Percentiles rank a stretch among this genome's conserved stretches.
Evolutionary conservation across 2,797 vertebrate genomes (phyloP).

Genomic region (Acrossocheilus wenchowensis): DNA sequence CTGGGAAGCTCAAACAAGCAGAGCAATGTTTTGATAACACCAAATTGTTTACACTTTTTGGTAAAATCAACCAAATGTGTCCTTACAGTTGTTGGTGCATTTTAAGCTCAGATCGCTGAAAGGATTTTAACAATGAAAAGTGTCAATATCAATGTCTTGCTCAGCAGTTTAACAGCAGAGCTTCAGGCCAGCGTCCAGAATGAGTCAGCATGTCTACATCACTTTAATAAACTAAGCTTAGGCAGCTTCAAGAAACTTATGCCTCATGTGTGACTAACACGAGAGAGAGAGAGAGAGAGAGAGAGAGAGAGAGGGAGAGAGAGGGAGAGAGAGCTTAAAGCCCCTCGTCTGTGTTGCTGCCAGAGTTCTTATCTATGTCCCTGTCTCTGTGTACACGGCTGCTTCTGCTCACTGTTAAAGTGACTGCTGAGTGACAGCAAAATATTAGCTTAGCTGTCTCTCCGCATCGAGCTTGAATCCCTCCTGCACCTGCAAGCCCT

Average conservation of each 20-base stretch:
- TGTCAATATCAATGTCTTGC: slow-evolving; percentile 24
- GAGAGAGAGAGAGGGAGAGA: background rate
- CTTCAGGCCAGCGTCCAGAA: slow-evolving; percentile 25
- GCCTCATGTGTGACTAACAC: slow-evolving; percentile 43
- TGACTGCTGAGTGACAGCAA: slow-evolving; percentile 56
- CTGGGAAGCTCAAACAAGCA: background rate
- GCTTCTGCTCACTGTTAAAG: slow-evolving; percentile 57
- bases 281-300: slow-evolving; percentile 2
- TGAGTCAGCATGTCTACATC: slow-evolving; percentile 38
- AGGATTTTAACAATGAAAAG: background rate
- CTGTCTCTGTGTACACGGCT: slow-evolving; percentile 25
- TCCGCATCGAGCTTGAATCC: slow-evolving; percentile 31
- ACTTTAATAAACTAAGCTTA: slow-evolving; percentile 37
- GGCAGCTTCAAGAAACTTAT: slow-evolving; percentile 21
- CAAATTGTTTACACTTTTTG: background rate
- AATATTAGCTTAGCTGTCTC: slow-evolving; percentile 53
- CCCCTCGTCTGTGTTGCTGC: background rate
- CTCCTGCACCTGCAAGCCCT: slow-evolving; percentile 55
- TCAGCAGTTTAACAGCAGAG: slow-evolving; percentile 34
- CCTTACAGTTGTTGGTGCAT: background rate
- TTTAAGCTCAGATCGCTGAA: background rate
- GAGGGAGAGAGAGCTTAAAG: slow-evolving; percentile 8
- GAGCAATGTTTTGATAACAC: background rate
- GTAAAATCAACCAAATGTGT: background rate
- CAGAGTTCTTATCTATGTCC: slow-evolving; percentile 49